Conservation (phyloP, 2,113 vertebrate genomes). For the Taxidea taxus region DNA sequence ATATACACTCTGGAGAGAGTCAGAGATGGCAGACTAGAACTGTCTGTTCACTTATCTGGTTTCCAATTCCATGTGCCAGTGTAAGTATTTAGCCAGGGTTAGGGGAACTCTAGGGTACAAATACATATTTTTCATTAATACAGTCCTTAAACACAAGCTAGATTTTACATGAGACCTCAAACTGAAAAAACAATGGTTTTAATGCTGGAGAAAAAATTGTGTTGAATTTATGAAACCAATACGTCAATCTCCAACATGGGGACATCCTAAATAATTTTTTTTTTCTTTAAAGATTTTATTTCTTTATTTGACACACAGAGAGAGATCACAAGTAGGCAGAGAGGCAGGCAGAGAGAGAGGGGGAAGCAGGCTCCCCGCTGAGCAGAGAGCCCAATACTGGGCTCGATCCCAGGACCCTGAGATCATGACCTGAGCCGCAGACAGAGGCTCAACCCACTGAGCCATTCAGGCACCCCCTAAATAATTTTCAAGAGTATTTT, state of each 20-base stretch:
- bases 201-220: not conserved
- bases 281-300: no score
- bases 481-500: conserved; percentile 8
- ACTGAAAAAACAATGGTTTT: conserved; percentile 17
- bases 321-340: no score
- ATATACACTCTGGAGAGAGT: not conserved
- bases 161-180: not conserved
- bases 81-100: not conserved
- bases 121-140: not conserved
- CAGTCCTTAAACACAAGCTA: not conserved
- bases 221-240: not conserved
- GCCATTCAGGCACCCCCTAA: no score
- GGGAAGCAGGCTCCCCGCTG: no score
- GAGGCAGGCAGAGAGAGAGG: no score
- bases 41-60: not conserved
- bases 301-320: no score
- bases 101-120: conserved; percentile 5
- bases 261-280: not conserved
- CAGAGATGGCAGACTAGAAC: not conserved
- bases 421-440: no score
- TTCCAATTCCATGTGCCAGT: not conserved
- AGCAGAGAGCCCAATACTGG: no score
- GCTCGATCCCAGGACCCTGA: no score
- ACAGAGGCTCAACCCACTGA: no score
- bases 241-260: not conserved